Base-by-base conservation (phyloP, 2,113 vertebrate genomes). In the Mesoclemmys tuberculata region DNA sequence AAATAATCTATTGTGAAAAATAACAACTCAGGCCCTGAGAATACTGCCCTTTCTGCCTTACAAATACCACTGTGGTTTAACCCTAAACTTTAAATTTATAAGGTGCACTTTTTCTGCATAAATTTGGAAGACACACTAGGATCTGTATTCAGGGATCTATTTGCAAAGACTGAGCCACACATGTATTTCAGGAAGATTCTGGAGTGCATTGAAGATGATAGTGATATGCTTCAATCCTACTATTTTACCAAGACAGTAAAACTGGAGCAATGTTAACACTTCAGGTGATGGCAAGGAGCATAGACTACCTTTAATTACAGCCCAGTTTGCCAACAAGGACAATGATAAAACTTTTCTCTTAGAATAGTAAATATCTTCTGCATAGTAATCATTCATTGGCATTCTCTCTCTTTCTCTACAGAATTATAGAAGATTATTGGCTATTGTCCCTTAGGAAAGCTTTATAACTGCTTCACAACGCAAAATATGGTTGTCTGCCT, bases 281-380 rank as follows among this genome's bases (percentile, higher is more conserved):
- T 46, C 46, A 46, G 46, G 46, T 46, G 93, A 97, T 97, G 93
- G 94, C 92, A 93, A 98, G 94, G 82, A 90, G 48, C 86, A 96
- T 87, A 91, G 95, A 88, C 95, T 96, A 97, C 96, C 94, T 97
- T 97, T 97, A 97, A 97, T 97, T 93, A 97, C 1, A 94, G 80
- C 22, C 88, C 94, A 18, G 10, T 81, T 87, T 97, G 97, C 95
- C 97, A 98, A 56, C 55, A 74, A 95, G 93, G 92, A 91, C 94
- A 84, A 71, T 41, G 48, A 64, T 88, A 92, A 92, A 87, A 84
- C 55, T n/a, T 84, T 24, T 74, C 54, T 83, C 80, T 54, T 56
- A 54, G 80, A 54, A 55, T 46, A 52, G 38, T n/a, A 54, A 26
- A 54, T 64, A 44, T 64, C 29, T 48, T 58, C 48, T 78, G 78